Evolutionary conservation across 2,888 invertebrate species (phyloP).

Genomic region (Agapostemon virescens): DNA sequence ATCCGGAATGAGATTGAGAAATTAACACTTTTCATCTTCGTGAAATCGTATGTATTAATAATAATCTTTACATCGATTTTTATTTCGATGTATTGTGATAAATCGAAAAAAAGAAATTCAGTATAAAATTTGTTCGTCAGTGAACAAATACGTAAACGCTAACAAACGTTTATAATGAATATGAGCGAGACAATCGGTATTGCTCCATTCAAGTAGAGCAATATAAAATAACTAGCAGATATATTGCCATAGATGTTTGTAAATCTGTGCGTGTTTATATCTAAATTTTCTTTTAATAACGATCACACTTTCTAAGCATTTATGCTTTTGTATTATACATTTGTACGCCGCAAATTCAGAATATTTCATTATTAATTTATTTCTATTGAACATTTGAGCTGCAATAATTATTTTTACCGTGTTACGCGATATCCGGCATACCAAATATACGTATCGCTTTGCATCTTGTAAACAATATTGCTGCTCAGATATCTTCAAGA

Average conservation of each 20-base stretch:
- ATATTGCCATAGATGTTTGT: constrained; percentile 28
- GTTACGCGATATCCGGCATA: constrained; percentile 7
- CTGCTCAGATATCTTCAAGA: constrained; percentile 13
- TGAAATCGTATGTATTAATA: constrained; percentile 52
- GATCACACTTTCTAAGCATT: constrained; percentile 43
- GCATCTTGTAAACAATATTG: constrained; percentile 6
- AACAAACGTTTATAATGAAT: background rate
- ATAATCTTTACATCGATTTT: constrained; percentile 36
- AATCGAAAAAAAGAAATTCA: constrained; percentile 24
- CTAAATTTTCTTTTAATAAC: constrained; percentile 28
- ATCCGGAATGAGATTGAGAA: constrained; percentile 69
- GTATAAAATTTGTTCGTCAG: constrained; percentile 24
- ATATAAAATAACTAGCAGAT: constrained; percentile 30
- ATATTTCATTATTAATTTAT: constrained; percentile 22
- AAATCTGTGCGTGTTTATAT: constrained; percentile 33
- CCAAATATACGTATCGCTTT: constrained; percentile 15
- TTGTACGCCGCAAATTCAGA: constrained; percentile 15
- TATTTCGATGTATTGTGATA: constrained; percentile 53
- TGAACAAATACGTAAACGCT: constrained; percentile 7
- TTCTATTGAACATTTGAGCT: constrained; percentile 7
- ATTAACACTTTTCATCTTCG: constrained; percentile 22
- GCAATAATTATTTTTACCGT: constrained; percentile 14
- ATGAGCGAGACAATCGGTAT: constrained; percentile 25
- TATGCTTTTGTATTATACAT: constrained; percentile 42
- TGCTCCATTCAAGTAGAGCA: constrained; percentile 41